Evolutionary conservation across 2,888 invertebrate species (phyloP).

Genomic region (Microdon myrmicae): DNA sequence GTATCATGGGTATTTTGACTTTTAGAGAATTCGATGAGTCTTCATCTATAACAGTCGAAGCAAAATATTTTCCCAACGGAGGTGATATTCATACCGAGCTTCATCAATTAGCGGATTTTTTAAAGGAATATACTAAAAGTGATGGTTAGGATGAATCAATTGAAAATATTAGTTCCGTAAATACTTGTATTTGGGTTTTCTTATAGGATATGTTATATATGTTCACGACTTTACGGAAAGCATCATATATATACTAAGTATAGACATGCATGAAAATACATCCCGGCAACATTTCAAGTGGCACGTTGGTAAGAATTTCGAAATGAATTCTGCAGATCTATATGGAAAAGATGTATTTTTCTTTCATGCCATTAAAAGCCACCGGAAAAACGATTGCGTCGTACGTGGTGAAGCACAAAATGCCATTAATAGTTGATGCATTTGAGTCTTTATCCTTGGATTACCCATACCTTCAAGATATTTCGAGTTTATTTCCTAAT

Average conservation of each 20-base stretch:
- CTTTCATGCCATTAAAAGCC: not conserved
- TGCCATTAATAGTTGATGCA: conserved; percentile 70
- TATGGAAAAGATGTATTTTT: not conserved
- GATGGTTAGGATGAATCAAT: conserved; percentile 13
- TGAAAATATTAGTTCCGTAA: not conserved
- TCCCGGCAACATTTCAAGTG: conserved; percentile 2
- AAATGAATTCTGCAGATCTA: not conserved
- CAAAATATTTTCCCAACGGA: conserved; percentile 6
- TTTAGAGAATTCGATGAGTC: no score
- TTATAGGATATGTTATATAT: conserved; percentile 14
- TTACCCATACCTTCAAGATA: conserved; percentile 71
- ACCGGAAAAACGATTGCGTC: conserved; percentile 69
- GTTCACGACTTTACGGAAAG: not conserved
- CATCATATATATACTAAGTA: conserved; percentile 7
- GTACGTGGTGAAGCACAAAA: conserved; percentile 71
- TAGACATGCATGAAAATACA: not conserved
- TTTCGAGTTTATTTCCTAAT: conserved; percentile 65
- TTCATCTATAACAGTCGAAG: no score
- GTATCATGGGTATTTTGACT: no score
- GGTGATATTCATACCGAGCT: not conserved
- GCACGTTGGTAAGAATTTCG: conserved; percentile 10
- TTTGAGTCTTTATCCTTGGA: conserved; percentile 69
- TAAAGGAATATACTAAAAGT: conserved; percentile 7
- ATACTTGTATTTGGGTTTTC: not conserved
- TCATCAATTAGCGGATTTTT: conserved; percentile 8